Percentiles rank a stretch among this genome's conserved stretches.
Evolutionary conservation across 1,140 invertebrate species (phyloP).

Genomic region (Lepidostoma basale): DNA sequence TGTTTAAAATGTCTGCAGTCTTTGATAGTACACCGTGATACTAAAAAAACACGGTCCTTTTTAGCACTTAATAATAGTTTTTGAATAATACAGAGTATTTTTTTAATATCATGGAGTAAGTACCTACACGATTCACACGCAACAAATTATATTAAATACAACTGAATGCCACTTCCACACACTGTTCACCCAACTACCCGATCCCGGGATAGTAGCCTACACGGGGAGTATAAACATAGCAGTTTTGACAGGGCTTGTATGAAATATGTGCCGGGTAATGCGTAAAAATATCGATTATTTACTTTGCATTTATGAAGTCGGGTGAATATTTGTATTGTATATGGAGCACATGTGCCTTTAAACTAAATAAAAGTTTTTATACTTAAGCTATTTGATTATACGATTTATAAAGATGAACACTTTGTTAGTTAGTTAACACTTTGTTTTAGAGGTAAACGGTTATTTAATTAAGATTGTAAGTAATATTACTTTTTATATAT

Average conservation of each 20-base stretch:
- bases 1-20: no score
- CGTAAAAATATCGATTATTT: slow-evolving; percentile 45
- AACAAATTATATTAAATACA: slow-evolving; percentile 34
- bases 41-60: slow-evolving; percentile 4
- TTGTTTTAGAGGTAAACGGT: no score
- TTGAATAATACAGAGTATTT: slow-evolving; percentile 21
- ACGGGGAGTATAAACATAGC: slow-evolving; percentile 28
- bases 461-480: no score
- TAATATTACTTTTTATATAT: no score
- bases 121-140: slow-evolving; percentile 38
- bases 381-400: no score
- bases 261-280: slow-evolving; percentile 31
- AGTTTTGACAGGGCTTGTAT: slow-evolving; percentile 40
- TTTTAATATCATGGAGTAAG: slow-evolving; percentile 37
- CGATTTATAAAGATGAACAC: no score
- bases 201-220: neutral
- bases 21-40: no score
- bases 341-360: slow-evolving; percentile 29
- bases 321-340: slow-evolving; percentile 28
- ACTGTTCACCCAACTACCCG: slow-evolving; percentile 19
- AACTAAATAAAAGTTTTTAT: no score
- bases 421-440: no score
- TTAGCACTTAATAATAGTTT: slow-evolving; percentile 31
- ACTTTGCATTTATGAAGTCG: slow-evolving; percentile 30
- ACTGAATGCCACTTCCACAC: slow-evolving; percentile 21